These are phyloP conservation scores for Drosophila carrolli DNA, from an alignment of 1,140 invertebrate genomes.

Conservation along the genomic window DNA sequence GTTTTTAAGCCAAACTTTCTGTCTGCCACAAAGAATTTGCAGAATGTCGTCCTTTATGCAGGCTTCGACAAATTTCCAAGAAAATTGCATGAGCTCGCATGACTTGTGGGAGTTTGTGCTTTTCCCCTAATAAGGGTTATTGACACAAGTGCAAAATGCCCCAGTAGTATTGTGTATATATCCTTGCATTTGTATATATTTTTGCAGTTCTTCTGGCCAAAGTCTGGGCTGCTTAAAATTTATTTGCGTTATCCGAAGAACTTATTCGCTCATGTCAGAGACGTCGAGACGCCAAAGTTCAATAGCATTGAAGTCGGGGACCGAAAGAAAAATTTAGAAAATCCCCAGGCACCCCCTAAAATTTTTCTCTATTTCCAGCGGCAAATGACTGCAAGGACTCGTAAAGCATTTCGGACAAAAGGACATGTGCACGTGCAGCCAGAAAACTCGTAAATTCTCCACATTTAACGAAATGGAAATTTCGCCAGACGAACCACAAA, in stretches of 20 bases:
- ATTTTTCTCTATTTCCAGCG: not conserved
- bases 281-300: slow-evolving; percentile 64
- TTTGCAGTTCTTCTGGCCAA: not conserved
- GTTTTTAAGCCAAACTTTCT: slow-evolving; percentile 33
- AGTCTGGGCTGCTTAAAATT: slow-evolving; percentile 32
- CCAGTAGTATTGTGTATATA: slow-evolving; percentile 1
- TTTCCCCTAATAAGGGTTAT: slow-evolving; percentile 55
- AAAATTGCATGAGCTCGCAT: slow-evolving; percentile 62
- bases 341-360: slow-evolving; percentile 9
- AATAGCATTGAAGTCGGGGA: slow-evolving; percentile 58
- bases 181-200: slow-evolving; percentile 24
- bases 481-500: slow-evolving; percentile 49
- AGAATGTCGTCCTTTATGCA: slow-evolving; percentile 27
- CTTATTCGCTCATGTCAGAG: slow-evolving; percentile 55
- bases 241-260: slow-evolving; percentile 34
- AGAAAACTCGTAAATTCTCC: slow-evolving; percentile 65
- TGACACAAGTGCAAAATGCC: slow-evolving; percentile 50
- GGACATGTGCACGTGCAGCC: slow-evolving; percentile 71
- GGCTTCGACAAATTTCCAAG: slow-evolving; percentile 40
- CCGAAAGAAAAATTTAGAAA: slow-evolving; percentile 43
- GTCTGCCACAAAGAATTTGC: slow-evolving; percentile 48
- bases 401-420: slow-evolving; percentile 62
- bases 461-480: slow-evolving; percentile 76
- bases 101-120: slow-evolving; percentile 52
- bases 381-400: slow-evolving; percentile 45